These are phyloP conservation scores for Ophion costatus DNA, from an alignment of 2,888 invertebrate genomes.

Conservation along the genomic window DNA sequence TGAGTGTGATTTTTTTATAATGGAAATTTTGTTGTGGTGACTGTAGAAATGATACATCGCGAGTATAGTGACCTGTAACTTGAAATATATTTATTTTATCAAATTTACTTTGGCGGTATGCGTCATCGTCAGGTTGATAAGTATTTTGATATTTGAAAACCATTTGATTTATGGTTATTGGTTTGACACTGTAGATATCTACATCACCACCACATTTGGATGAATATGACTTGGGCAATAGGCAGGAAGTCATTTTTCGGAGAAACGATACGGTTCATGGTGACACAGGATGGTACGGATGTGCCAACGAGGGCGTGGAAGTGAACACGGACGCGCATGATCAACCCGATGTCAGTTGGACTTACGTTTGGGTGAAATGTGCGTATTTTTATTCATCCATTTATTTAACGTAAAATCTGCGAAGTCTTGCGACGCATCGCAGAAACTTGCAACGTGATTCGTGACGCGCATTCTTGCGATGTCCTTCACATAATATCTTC, in stretches of 20 bases:
- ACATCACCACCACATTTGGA: conserved; percentile 64
- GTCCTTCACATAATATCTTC: too few relatives aligned
- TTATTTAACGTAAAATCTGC: too few relatives aligned
- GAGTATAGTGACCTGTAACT: neutral
- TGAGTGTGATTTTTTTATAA: neutral
- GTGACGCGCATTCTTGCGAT: too few relatives aligned
- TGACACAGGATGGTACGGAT: conserved; percentile 81
- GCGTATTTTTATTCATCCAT: conserved; percentile 58
- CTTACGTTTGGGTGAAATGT: conserved; percentile 80
- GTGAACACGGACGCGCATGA: conserved; percentile 56
- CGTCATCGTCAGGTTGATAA: neutral
- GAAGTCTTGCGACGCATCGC: too few relatives aligned
- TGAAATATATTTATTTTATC: neutral
- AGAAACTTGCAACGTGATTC: too few relatives aligned
- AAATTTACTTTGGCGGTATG: neutral
- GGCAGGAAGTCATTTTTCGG: conserved; percentile 65
- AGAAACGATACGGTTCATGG: conserved; percentile 70
- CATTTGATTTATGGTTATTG: neutral
- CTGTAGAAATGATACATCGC: neutral
- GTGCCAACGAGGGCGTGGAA: conserved; percentile 69
- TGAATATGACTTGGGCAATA: conserved; percentile 14
- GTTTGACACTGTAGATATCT: conserved; percentile 53
- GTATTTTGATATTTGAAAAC: neutral
- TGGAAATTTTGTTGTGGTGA: neutral
- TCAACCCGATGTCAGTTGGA: conserved; percentile 71